Base-by-base conservation (phyloP, 2,797 vertebrate species). In the Hyperoplus immaculatus region DNA sequence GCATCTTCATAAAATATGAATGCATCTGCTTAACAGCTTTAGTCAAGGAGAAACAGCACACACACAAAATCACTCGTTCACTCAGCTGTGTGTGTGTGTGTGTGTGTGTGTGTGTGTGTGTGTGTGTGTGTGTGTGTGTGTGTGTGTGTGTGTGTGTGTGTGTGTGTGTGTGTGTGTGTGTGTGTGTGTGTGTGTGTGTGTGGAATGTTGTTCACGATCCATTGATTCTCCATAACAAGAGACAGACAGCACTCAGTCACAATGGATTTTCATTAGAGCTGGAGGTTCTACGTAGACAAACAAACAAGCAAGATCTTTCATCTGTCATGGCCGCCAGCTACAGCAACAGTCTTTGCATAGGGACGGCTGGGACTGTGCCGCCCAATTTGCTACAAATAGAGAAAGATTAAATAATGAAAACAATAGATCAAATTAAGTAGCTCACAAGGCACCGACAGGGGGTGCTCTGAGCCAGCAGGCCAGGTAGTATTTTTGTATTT, bases 1-100 rank as follows among this genome's bases (percentile, higher is more conserved):
- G 38, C 66, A 57, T 4, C 56, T 83, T 74, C 73, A 80, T 88
- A 5, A 79, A 82, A 18, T 42, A 84, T 87, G 1, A 47, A 85
- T 75, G 59, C 9, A 47, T 55, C 45, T 62, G 55, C 29, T 62
- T 43, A 75, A 70, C 45, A 69, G 65, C 68, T 55, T 72, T 67
- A 38, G 63, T 42, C 58, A 21, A 56, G 54, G 21, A 39, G 12
- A 58, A 5, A 14, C 18, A 64, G 43, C 49, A 69, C 55, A 59
- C 56, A 75, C 9, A 56, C 39, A 42, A 47, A 41, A 14, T 21
- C 41, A 55, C 45, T 13, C 51, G 13, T 13, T 21, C 38, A 58
- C 61, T 67, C 51, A 46, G 15, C 14, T 2, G 11, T 8, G 50
- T 42, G 55, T 41, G 15, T 54, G 13, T 21, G 63, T 65, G 63